Base-by-base conservation (phyloP, 92 coral and sea anemone species). In the Meandrina meandrites region DNA sequence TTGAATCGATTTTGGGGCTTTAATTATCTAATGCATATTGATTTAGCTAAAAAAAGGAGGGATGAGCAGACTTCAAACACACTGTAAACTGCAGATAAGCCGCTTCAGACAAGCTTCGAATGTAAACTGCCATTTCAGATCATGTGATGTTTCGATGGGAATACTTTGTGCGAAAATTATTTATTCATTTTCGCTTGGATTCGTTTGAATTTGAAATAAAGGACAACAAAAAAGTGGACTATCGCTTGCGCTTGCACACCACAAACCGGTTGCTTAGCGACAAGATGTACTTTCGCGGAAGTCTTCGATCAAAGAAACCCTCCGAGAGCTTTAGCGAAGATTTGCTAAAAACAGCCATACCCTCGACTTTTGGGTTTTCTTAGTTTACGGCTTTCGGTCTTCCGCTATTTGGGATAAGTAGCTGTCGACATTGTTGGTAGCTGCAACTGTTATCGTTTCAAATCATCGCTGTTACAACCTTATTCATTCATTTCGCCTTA, bases 1-100 rank as follows among this genome's bases (percentile, higher is more conserved):
- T 62, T 77, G 36, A 64, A 80, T 80, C 35, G 84, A 64, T 64
- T 80, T 80, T 34, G 69, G 16, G 28, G 83, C 31, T 40, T 79
- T 70, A 4, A 34, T 17, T 19, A 16, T 12, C 22, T 36, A 28
- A 70, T 30, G 18, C 45, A 1, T 72, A 36, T 72, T 36, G 76
- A 79, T 79, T 56, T 57, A 79, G 45, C 53, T 35, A 35, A 58
- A 21, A 58, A 21, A 68, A 17, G 17, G n/a, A n/a, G 51, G 78
- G 30, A 37, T 19, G 13, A 73, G 48, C 48, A 36, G 15, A 8
- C 3, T 40, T 12, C 18, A 73, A 73, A 73, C 78, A 72, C 47
- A 21, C 27, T 35, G 5, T 17, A 73, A 73, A 22, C 48, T 66
- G 75, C 5, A 64, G 54, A 66, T 24, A 62, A 64, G 58, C 36